phyloP scores from a whole-genome alignment of 2,797 vertebrate species.

The Channallabes apus region DNA sequence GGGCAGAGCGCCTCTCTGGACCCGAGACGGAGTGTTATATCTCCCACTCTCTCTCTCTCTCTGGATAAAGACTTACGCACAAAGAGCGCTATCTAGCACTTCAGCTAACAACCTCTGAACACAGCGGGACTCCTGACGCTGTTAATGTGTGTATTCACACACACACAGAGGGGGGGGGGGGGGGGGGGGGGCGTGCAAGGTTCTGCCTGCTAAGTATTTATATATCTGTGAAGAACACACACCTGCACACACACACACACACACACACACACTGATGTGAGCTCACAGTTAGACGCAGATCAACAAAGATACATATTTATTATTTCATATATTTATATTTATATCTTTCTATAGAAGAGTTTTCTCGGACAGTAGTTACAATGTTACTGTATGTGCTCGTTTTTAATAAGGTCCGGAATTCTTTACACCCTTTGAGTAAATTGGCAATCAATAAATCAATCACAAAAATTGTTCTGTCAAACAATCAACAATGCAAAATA shows the following conservation, averaged over 20 bases:
- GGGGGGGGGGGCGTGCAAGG: constrained; percentile 60
- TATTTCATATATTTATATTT: too few relatives aligned
- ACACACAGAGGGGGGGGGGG: constrained; percentile 59
- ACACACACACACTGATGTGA: constrained; percentile 42
- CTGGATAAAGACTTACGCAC: constrained; percentile 62
- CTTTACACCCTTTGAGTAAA: neutral
- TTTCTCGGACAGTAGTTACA: neutral
- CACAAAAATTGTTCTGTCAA: neutral
- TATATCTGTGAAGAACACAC: constrained; percentile 59
- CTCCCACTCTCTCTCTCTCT: constrained; percentile 48
- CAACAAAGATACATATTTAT: neutral
- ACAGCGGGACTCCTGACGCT: constrained; percentile 60
- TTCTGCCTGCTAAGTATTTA: constrained; percentile 53
- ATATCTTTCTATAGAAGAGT: too few relatives aligned
- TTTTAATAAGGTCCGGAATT: neutral
- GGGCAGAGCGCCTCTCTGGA: constrained; percentile 52
- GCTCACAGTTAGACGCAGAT: constrained; percentile 17
- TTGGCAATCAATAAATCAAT: neutral
- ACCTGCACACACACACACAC: constrained; percentile 45
- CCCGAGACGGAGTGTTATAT: constrained; percentile 57
- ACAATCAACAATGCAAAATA: neutral
- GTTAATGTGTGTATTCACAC: constrained; percentile 63
- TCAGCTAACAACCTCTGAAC: constrained; percentile 61
- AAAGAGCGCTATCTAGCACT: constrained; percentile 57
- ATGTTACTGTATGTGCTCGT: neutral